Evolutionary conservation across 2,888 invertebrate species (phyloP), one percentile per base, ranked within the genome.

Genomic region (Drosophila eohydei): DNA sequence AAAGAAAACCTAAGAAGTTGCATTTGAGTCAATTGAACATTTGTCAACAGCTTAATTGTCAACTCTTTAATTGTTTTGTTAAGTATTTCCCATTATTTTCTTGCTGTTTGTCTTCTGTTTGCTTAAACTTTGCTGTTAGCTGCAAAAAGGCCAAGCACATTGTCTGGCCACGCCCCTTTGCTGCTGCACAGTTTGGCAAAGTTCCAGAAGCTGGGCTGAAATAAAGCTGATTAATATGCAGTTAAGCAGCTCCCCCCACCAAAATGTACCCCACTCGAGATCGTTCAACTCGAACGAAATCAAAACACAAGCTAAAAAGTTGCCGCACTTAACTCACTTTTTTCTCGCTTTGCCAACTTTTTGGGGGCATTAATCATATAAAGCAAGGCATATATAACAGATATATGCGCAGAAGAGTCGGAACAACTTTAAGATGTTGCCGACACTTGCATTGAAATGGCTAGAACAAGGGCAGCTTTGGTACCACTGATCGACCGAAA

Each of bases 171-270:
- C 81, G 81, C 81, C 81, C 54, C 71, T 85, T 80, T 69, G 67
- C 48, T 82, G 84, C 84, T 30, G n/a, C 55, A 59, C 54, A 52
- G 51, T 50, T 71, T 84, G 73, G 71, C 72, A 71, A 81, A 58
- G 69, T 75, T 75, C 60, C 72, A 69, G 21, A 54, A 50, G 43
- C 26, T 46, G 50, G 71, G 41, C 54, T 8, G 28, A 52, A 66
- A 51, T 61, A 63, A 62, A 68, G 51, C 80, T 83, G 78, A 83
- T 85, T 85, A 89, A 89, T 85, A 88, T 89, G 88, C 89, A 75
- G 89, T 85, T 89, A 89, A 88, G 74, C 68, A 64, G 82, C 56
- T 75, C 11, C 43, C 4, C 16, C 8, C 14, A 16, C 28, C 4
- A 8, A 26, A n/a, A 46, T 28, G 28, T 14, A 12, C 11, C 46